Evolutionary conservation across 2,888 invertebrate genomes (phyloP), one percentile per base, ranked within the genome.

Genomic region (Chalcis sispes): DNA sequence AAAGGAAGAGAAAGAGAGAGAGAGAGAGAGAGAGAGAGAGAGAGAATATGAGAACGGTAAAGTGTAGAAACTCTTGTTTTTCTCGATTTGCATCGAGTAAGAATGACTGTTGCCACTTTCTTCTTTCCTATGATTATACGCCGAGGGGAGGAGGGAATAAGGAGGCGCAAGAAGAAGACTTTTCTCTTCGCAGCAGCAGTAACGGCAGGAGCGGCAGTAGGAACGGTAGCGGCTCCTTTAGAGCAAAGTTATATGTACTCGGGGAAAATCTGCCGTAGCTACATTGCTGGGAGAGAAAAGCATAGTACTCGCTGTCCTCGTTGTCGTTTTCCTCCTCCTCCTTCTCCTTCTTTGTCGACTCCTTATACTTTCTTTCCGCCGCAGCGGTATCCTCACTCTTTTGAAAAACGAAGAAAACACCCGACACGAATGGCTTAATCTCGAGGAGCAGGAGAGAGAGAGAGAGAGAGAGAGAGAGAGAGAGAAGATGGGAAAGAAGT

Each of bases 81-180:
- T 70, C 65, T 73, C 73, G 59, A 73, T 77, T 77, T 65, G 73
- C 77, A 73, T 73, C 70, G 73, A 56, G 56, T 4, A 71, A 72
- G 56, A 77, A 77, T 77, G 74, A 75, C 74, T 77, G 71, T 75
- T 75, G 71, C 36, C 71, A 62, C 72, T 73, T 65, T 64, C 62
- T 67, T 56, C 56, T 52, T 54, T 50, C 54, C 71, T 71, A 50
- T 77, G 65, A 65, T 66, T 74, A 69, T 54, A 54, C 48, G 32
- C 42, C 18, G 40, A 27, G 36, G 18, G 32, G 32, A 27, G 36
- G 50, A 29, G 52, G 5, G 50, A 18, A 18, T 10, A 36, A 36
- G 42, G 2, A 13, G 15, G 15, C 7, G 15, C 46, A 20, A 56
- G 36, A 58, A 15, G 36, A 54, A 64, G 66, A 64, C 67, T 64